Evolutionary conservation across 2,113 vertebrate species (phyloP).

Genomic region (Pholis gunnellus): DNA sequence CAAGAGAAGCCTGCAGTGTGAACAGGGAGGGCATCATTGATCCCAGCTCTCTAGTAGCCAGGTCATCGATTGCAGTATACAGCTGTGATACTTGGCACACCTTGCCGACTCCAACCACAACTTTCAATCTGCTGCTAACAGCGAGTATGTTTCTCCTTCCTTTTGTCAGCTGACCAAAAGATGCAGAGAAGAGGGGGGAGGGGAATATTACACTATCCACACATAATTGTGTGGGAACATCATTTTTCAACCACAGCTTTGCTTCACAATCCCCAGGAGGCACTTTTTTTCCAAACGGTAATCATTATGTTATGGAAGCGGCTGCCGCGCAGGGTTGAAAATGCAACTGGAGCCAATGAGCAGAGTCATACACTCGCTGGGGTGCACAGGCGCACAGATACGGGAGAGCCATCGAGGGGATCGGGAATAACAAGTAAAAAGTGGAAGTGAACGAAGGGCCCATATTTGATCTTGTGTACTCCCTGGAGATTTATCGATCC

Average conservation of each 20-base stretch:
- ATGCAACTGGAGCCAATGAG: slow-evolving; percentile 53
- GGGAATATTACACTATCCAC: slow-evolving; percentile 29
- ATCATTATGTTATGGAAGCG: slow-evolving; percentile 70
- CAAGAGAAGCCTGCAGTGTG: slow-evolving; percentile 51
- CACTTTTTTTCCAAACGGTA: slow-evolving; percentile 63
- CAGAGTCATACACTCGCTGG: slow-evolving; percentile 17
- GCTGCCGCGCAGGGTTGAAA: slow-evolving; percentile 52
- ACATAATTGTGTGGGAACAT: slow-evolving; percentile 64
- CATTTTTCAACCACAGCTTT: slow-evolving; percentile 62
- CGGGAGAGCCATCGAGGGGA: slow-evolving; percentile 14
- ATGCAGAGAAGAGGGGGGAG: not conserved
- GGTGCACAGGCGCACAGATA: slow-evolving; percentile 22
- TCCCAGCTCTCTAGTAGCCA: slow-evolving; percentile 56
- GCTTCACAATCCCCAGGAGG: slow-evolving; percentile 54
- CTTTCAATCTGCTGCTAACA: slow-evolving; percentile 55
- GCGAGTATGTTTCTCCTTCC: slow-evolving; percentile 5
- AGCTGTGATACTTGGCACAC: slow-evolving; percentile 71
- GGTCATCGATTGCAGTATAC: slow-evolving; percentile 65
- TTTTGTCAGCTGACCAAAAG: slow-evolving; percentile 33
- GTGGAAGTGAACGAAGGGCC: slow-evolving; percentile 17
- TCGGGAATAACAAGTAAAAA: slow-evolving; percentile 28
- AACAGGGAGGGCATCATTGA: slow-evolving; percentile 66
- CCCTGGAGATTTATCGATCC: slow-evolving; percentile 70
- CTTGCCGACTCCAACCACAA: slow-evolving; percentile 61
- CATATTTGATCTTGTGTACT: slow-evolving; percentile 55